phyloP scores from a whole-genome alignment of 2,113 vertebrate genomes.

The Poeciliopsis occidentalis region DNA sequence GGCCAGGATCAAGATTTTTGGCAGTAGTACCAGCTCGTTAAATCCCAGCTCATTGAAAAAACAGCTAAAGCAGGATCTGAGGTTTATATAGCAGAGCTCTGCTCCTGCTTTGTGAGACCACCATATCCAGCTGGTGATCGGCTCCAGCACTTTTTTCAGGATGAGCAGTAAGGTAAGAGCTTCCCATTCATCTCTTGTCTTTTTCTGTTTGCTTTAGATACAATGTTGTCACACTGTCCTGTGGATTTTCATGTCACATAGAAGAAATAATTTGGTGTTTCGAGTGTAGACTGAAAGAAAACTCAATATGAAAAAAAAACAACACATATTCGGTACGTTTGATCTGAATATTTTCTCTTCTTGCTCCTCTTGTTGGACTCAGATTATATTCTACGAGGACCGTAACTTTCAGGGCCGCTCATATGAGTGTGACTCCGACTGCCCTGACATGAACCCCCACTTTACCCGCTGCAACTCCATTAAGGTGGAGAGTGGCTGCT shows the following conservation, averaged over 20 bases:
- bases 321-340: not conserved
- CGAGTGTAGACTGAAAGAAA: not conserved
- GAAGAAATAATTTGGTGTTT: not conserved
- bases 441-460: slow-evolving; percentile 71
- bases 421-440: slow-evolving; percentile 74
- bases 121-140: slow-evolving; percentile 37
- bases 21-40: slow-evolving; percentile 61
- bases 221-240: not conserved
- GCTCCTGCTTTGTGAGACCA: slow-evolving; percentile 48
- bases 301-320: not conserved
- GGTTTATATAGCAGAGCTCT: slow-evolving; percentile 70
- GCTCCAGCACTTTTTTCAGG: slow-evolving; percentile 54
- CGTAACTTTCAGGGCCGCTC: slow-evolving; percentile 75
- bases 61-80: slow-evolving; percentile 69
- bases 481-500: slow-evolving; percentile 78
- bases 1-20: slow-evolving; percentile 69
- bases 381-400: slow-evolving; percentile 80
- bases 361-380: slow-evolving; percentile 4
- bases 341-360: not conserved
- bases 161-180: slow-evolving; percentile 76
- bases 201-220: not conserved
- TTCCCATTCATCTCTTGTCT: not conserved
- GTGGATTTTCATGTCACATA: not conserved
- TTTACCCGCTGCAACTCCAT: slow-evolving; percentile 80
- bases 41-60: slow-evolving; percentile 73